Evolutionary conservation across 2,888 invertebrate genomes (phyloP).

Genomic region (Pheosia tremula): DNA sequence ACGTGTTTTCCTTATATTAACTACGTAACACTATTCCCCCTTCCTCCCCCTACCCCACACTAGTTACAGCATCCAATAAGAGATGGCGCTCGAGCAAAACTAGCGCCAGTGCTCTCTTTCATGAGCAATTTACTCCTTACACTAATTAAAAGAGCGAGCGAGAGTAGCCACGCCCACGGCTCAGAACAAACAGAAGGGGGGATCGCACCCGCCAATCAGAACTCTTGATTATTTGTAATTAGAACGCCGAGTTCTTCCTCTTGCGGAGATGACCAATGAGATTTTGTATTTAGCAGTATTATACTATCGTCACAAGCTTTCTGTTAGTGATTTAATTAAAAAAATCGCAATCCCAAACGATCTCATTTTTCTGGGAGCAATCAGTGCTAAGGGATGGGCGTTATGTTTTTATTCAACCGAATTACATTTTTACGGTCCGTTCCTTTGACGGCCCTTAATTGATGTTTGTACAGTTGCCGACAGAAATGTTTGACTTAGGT

Average conservation of each 20-base stretch:
- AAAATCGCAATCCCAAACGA: constrained; percentile 51
- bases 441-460: constrained; percentile 34
- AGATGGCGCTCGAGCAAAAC: constrained; percentile 77
- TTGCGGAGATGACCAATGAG: constrained; percentile 79
- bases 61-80: constrained; percentile 80
- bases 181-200: constrained; percentile 83
- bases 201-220: constrained; percentile 73
- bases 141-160: constrained; percentile 85
- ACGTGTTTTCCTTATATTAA: constrained; percentile 83
- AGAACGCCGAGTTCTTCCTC: constrained; percentile 78
- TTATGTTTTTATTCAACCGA: constrained; percentile 42
- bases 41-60: constrained; percentile 54
- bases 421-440: constrained; percentile 42
- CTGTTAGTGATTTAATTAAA: constrained; percentile 66
- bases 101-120: constrained; percentile 72
- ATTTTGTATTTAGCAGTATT: constrained; percentile 71
- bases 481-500: constrained; percentile 21
- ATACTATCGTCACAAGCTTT: constrained; percentile 58
- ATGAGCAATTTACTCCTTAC: constrained; percentile 84
- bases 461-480: constrained; percentile 27
- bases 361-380: constrained; percentile 63
- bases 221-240: constrained; percentile 84
- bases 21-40: constrained; percentile 77
- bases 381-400: constrained; percentile 62
- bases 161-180: constrained; percentile 75